Evolutionary conservation across 2,888 invertebrate genomes (phyloP), one percentile per base, ranked within the genome.

Genomic region (Falcaria lacertinaria): DNA sequence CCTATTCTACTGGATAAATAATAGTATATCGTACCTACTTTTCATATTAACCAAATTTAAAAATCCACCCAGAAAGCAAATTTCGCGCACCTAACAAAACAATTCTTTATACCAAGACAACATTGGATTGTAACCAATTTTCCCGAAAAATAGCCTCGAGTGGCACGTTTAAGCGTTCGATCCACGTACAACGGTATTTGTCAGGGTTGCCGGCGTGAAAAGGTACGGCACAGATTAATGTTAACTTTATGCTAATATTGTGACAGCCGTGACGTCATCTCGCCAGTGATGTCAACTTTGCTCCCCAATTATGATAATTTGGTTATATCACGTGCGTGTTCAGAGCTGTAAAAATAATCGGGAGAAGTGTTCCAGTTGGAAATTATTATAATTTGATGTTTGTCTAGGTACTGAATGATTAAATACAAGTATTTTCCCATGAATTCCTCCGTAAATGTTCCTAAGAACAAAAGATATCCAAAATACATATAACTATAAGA

Each of bases 181-280:
- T 15, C 17, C 36, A 37, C 37, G 37, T 37, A 37, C 14, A 8
- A 15, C 6, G 37, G 15, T 13, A 37, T 37, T 37, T 37, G 37
- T 37, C 37, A 8, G 37, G 14, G 22, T 37, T 37, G 37, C 22
- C 37, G 7, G 37, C 37, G 37, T 37, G 42, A 50, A 58, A 64
- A 65, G 54, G 49, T 53, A 54, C 59, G 61, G 57, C 61, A 45
- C 48, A 59, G 63, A 71, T 69, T 69, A 72, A 75, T 74, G 64
- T 58, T 48, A 45, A 45, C 63, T 68, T 72, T 73, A 74, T 74
- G 69, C 54, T 65, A 71, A 74, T 68, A 34, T 36, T 57, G 54
- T 54, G 56, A 48, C 52, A 52, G 52, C 44, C 44, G 42, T 43
- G 50, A 54, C 19, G 37, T 37, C 37, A 37, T n/a, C 19, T 17